These are phyloP conservation scores for Drosophila grimshawi DNA, from an alignment of 1,140 invertebrate species.

Conservation along the genomic window DNA sequence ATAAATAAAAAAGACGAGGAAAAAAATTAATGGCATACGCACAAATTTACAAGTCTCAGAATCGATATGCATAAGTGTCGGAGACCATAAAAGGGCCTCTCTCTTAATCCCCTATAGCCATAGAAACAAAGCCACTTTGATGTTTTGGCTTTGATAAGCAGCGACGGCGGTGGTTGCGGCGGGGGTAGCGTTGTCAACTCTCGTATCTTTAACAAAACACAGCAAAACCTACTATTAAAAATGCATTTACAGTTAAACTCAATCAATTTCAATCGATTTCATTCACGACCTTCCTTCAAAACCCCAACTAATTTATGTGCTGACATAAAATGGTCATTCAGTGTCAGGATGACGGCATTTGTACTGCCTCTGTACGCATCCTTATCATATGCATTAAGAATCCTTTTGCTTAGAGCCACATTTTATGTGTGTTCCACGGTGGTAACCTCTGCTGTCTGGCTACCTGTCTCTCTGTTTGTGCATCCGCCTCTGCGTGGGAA, in stretches of 20 bases:
- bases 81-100: slow-evolving; percentile 68
- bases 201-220: slow-evolving; percentile 70
- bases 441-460: slow-evolving; percentile 44
- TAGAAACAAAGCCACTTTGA: slow-evolving; percentile 76
- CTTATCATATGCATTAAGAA: slow-evolving; percentile 69
- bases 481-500: slow-evolving; percentile 65
- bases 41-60: slow-evolving; percentile 75
- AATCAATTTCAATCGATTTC: slow-evolving; percentile 81
- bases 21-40: slow-evolving; percentile 76
- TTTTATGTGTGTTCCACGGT: slow-evolving; percentile 58
- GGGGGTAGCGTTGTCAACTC: slow-evolving; percentile 12
- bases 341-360: slow-evolving; percentile 25
- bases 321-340: slow-evolving; percentile 53
- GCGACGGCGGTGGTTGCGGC: slow-evolving; percentile 10
- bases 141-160: slow-evolving; percentile 75
- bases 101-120: slow-evolving; percentile 7
- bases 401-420: slow-evolving; percentile 50
- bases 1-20: slow-evolving; percentile 20
- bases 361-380: slow-evolving; percentile 25
- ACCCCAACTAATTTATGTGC: slow-evolving; percentile 62
- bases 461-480: slow-evolving; percentile 35
- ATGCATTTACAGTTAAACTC: slow-evolving; percentile 83
- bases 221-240: slow-evolving; percentile 83
- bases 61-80: slow-evolving; percentile 75
- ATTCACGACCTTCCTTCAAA: slow-evolving; percentile 60